A percentile compares a stretch with the other conserved stretches of the same genome.
phyloP scores from a whole-genome alignment of 1,140 invertebrate genomes.

The Diploscapter pachys region DNA sequence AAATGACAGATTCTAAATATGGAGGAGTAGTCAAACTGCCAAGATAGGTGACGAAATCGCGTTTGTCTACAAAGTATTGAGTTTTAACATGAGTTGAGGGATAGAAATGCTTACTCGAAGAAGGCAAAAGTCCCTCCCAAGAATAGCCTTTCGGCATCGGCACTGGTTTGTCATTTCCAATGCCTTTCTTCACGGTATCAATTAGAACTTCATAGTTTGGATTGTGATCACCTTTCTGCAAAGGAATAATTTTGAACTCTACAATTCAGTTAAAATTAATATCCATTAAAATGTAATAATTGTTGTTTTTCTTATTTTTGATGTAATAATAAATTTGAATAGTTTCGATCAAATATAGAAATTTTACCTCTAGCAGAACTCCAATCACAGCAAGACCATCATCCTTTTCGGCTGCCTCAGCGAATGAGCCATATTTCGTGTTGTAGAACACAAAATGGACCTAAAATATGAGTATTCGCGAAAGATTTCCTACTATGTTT shows the following conservation, averaged over 20 bases:
- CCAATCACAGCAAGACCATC: conserved; percentile 71
- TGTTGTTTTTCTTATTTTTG: conserved; percentile 27
- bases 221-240: conserved; percentile 32
- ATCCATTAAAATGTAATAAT: conserved; percentile 27
- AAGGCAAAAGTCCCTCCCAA: conserved; percentile 26
- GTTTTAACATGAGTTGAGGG: not conserved
- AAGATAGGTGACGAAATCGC: conserved; percentile 54
- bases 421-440: conserved; percentile 64
- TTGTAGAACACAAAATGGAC: conserved; percentile 72
- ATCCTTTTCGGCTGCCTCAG: conserved; percentile 64
- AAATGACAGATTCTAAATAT: conserved; percentile 53
- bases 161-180: conserved; percentile 6
- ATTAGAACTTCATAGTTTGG: conserved; percentile 36
- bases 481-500: not conserved
- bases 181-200: conserved; percentile 30
- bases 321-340: not conserved
- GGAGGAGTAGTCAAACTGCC: conserved; percentile 58
- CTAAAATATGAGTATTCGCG: not conserved
- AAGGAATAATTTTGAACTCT: conserved; percentile 4
- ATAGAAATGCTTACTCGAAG: not conserved
- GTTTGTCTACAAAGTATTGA: conserved; percentile 23
- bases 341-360: not conserved
- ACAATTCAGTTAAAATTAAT: not conserved
- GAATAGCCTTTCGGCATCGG: conserved; percentile 33
- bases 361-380: conserved; percentile 67